Evolutionary conservation across 2,888 invertebrate species (phyloP).

Genomic region (Diarsia brunnea): DNA sequence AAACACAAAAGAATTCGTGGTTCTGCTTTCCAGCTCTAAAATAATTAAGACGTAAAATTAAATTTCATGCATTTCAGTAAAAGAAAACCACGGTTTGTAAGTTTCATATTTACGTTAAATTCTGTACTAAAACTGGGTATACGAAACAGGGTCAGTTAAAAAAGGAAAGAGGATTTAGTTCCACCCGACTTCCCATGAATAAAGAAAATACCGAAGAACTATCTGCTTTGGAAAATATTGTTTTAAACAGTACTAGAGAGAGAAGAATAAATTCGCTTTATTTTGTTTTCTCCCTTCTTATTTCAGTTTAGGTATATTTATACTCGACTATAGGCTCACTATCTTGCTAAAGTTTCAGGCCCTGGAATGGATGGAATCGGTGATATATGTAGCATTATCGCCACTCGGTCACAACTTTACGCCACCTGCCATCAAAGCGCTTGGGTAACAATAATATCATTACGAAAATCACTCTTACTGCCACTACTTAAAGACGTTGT

Average conservation of each 20-base stretch:
- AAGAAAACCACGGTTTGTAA: slow-evolving; percentile 39
- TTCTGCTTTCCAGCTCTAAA: slow-evolving; percentile 15
- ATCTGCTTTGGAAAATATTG: slow-evolving; percentile 18
- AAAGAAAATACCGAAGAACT: slow-evolving; percentile 30
- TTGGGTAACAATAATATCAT: background rate
- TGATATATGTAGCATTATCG: background rate
- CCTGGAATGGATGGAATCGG: background rate
- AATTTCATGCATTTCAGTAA: slow-evolving; percentile 42
- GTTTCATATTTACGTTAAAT: slow-evolving; percentile 34
- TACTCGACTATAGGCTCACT: background rate
- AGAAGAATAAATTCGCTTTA: background rate
- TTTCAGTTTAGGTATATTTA: background rate
- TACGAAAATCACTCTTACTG: background rate
- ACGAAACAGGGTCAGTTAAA: slow-evolving; percentile 19
- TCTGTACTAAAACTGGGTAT: slow-evolving; percentile 20
- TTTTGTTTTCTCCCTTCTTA: background rate
- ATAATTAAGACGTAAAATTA: slow-evolving; percentile 47
- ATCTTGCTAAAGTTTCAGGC: background rate
- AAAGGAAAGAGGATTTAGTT: slow-evolving; percentile 28
- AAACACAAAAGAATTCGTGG: slow-evolving; percentile 17
- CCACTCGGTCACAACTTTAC: background rate
- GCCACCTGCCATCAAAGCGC: background rate
- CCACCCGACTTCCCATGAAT: slow-evolving; percentile 31
- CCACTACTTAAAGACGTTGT: background rate
- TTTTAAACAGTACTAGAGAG: slow-evolving; percentile 8